These are phyloP conservation scores for Petrocephalus microphthalmus DNA, from an alignment of 2,113 vertebrate species.

Conservation along the genomic window DNA sequence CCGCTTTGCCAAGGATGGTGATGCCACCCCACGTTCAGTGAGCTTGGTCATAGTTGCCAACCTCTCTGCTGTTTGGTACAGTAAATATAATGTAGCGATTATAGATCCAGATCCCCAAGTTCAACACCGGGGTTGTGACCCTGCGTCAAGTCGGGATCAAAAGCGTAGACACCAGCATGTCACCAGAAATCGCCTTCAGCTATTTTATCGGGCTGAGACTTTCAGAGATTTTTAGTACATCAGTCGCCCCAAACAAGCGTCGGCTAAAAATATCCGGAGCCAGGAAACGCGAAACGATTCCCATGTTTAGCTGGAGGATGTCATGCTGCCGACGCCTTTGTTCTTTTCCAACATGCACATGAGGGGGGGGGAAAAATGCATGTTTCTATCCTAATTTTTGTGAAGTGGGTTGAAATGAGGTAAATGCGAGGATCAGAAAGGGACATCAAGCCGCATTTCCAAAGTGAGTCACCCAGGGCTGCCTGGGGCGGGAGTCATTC, in stretches of 20 bases:
- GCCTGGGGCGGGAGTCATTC: background rate
- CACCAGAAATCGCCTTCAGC: background rate
- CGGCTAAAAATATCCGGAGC: background rate
- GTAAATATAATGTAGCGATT: background rate
- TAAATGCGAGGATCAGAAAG: background rate
- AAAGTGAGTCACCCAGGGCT: background rate
- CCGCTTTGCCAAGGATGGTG: background rate
- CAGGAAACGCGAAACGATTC: background rate
- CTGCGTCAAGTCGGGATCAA: background rate
- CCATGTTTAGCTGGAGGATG: background rate
- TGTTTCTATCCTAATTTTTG: background rate
- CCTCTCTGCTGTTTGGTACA: background rate
- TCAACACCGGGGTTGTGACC: background rate
- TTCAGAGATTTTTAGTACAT: background rate
- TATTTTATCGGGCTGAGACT: background rate
- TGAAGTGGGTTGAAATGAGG: slow-evolving; percentile 3
- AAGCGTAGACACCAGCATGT: background rate
- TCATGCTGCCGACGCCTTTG: background rate
- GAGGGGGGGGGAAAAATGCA: background rate
- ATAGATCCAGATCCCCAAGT: background rate
- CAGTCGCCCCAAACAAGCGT: background rate
- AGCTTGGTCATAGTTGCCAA: background rate
- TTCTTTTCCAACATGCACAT: background rate
- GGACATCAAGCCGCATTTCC: background rate
- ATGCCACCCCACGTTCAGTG: background rate